Evolutionary conservation across 2,797 vertebrate genomes (phyloP).

Genomic region (Streptopelia turtur): DNA sequence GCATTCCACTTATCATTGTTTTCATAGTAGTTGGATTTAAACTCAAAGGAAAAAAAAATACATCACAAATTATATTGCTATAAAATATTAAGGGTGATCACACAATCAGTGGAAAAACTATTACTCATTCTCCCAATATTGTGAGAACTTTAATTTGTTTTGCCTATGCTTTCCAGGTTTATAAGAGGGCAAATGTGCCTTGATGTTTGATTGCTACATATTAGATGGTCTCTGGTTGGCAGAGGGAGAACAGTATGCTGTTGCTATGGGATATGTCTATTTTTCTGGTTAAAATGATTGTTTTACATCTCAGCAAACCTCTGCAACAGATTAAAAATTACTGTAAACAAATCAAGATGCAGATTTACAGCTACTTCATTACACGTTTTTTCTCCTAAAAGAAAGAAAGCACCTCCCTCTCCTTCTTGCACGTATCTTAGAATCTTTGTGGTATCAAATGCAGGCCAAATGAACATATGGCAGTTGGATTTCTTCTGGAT

Average conservation of each 20-base stretch:
- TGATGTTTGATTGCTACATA: neutral
- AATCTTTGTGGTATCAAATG: conserved; percentile 25
- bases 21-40: conserved; percentile 16
- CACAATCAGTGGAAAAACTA: neutral
- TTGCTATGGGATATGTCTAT: neutral
- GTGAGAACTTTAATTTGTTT: neutral
- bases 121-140: neutral
- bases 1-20: conserved; percentile 23
- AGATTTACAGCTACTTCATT: neutral
- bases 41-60: neutral
- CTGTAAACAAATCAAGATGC: neutral
- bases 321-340: neutral
- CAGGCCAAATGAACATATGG: conserved; percentile 69
- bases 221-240: neutral
- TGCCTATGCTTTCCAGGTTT: neutral
- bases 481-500: conserved; percentile 70
- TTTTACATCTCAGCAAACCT: neutral
- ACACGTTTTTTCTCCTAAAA: conserved; percentile 1
- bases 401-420: neutral
- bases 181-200: neutral
- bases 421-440: neutral
- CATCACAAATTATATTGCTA: neutral
- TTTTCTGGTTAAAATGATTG: neutral
- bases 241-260: neutral
- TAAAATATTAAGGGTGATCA: neutral